A percentile compares a stretch with the other conserved stretches of the same genome.
Conservation (phyloP, 2,888 invertebrate species). For the Quadriops clusia region DNA sequence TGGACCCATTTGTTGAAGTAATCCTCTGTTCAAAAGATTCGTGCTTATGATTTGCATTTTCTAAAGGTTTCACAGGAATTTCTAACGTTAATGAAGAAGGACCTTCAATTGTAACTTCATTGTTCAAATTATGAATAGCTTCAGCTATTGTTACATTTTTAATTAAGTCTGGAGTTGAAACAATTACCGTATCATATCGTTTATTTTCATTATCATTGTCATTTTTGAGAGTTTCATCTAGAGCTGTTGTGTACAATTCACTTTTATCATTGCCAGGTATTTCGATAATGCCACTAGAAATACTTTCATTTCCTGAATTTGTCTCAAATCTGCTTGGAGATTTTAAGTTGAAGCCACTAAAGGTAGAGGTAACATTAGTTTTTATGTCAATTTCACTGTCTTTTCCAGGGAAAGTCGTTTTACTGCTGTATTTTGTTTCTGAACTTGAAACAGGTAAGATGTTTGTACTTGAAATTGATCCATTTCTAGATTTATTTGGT, state of each 20-base stretch:
- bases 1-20: too few species aligned
- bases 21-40: too few species aligned
- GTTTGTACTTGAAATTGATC: too few species aligned
- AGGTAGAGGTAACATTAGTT: too few species aligned
- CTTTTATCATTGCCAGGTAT: constrained; percentile 26
- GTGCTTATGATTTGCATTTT: too few species aligned
- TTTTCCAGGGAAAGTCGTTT: constrained; percentile 33
- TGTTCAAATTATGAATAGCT: constrained; percentile 28
- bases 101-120: constrained; percentile 25
- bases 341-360: too few species aligned
- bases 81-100: constrained; percentile 26
- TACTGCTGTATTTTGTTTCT: constrained; percentile 16
- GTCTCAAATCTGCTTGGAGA: too few species aligned
- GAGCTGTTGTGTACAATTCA: constrained; percentile 37
- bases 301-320: too few species aligned
- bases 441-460: too few species aligned
- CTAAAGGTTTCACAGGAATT: constrained; percentile 17
- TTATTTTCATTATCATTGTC: constrained; percentile 36
- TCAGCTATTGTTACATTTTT: constrained; percentile 34
- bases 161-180: constrained; percentile 35
- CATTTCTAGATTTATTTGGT: too few species aligned
- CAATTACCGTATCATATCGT: constrained; percentile 39
- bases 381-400: too few species aligned
- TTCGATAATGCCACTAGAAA: constrained; percentile 1
- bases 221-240: constrained; percentile 39